Conservation (phyloP, 2,888 invertebrate genomes). For the Megamerina dolium region DNA sequence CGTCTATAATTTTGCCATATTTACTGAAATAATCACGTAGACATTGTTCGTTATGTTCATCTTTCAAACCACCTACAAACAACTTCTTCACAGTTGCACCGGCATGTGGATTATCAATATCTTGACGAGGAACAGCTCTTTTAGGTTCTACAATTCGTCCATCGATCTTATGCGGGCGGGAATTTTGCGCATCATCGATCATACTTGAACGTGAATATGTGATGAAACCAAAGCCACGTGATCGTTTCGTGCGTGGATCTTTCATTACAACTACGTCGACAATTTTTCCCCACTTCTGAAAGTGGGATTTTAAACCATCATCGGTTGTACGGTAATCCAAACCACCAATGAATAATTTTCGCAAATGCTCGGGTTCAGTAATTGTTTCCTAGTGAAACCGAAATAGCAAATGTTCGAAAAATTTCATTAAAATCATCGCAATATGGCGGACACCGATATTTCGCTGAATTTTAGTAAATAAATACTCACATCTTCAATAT, state of each 20-base stretch:
- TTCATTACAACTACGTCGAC: conserved; percentile 97
- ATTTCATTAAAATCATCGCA: too few relatives aligned
- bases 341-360: conserved; percentile 93
- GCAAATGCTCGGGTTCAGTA: conserved; percentile 61
- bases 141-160: conserved; percentile 93
- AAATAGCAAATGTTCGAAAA: conserved; percentile 5
- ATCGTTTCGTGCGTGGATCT: conserved; percentile 88
- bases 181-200: conserved; percentile 94
- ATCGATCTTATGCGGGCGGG: conserved; percentile 87
- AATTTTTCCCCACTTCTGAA: conserved; percentile 95
- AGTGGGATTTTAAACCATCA: conserved; percentile 84
- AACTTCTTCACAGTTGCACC: conserved; percentile 91
- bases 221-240: conserved; percentile 96
- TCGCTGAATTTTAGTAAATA: neutral
- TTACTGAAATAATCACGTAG: conserved; percentile 73
- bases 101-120: conserved; percentile 86
- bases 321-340: conserved; percentile 91
- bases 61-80: conserved; percentile 89
- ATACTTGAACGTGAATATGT: conserved; percentile 88
- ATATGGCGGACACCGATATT: conserved; percentile 5
- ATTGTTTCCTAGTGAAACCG: conserved; percentile 30
- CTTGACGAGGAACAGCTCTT: conserved; percentile 88
- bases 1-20: conserved; percentile 76
- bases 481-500: conserved; percentile 22
- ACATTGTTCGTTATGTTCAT: conserved; percentile 87